Evolutionary conservation across 2,113 vertebrate genomes (phyloP).

Genomic region (Daphoenositta chrysoptera): DNA sequence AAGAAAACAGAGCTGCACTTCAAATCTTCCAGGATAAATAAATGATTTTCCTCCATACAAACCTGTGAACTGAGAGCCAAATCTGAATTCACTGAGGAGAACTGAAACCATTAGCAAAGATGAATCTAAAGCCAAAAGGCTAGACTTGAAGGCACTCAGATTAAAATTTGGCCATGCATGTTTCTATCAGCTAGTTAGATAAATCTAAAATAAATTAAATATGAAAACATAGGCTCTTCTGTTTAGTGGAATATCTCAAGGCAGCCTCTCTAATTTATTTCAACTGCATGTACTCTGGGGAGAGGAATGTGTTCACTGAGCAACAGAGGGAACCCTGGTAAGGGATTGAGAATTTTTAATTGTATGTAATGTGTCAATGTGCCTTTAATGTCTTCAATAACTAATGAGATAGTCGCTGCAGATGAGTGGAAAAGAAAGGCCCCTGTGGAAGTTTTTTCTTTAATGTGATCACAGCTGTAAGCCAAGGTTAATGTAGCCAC

Average conservation of each 20-base stretch:
- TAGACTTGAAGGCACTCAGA: background rate
- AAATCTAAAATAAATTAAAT: background rate
- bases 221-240: background rate
- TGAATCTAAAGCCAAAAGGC: background rate
- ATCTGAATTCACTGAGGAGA: background rate
- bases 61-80: background rate
- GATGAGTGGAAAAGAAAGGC: background rate
- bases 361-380: background rate
- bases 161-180: background rate
- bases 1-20: background rate
- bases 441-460: background rate
- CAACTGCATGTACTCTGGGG: background rate
- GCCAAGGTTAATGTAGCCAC: background rate
- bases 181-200: background rate
- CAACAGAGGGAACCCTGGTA: background rate
- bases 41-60: background rate
- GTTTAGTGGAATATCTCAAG: background rate
- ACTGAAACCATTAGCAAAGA: background rate
- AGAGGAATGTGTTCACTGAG: background rate
- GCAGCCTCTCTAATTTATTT: background rate
- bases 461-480: background rate
- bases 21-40: background rate
- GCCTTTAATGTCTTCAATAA: background rate
- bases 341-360: background rate
- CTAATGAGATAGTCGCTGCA: background rate